Conservation (phyloP, 2,113 vertebrate genomes). For the Nothocercus nigrocapillus region DNA sequence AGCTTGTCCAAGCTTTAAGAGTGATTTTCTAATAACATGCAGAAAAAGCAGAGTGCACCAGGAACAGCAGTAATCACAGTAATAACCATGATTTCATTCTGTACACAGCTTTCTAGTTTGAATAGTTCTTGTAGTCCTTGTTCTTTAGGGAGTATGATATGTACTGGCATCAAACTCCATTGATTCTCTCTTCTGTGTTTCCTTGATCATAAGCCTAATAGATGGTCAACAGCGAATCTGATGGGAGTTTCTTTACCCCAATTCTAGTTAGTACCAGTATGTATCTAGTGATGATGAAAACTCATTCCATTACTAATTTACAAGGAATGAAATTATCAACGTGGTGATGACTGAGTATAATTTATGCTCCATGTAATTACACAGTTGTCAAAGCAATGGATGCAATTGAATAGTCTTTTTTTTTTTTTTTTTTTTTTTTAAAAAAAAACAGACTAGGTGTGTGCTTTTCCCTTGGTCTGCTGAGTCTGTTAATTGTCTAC, state of each 20-base stretch:
- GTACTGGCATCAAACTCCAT: neutral
- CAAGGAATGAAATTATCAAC: conserved; percentile 75
- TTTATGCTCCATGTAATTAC: conserved; percentile 76
- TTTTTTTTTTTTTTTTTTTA: neutral
- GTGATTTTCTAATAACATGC: neutral
- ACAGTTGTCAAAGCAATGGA: conserved; percentile 67
- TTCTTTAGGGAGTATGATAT: neutral
- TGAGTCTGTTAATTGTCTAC: conserved; percentile 65
- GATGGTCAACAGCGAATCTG: neutral
- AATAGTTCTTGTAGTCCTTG: neutral
- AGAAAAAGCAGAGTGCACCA: neutral
- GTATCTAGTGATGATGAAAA: conserved; percentile 41
- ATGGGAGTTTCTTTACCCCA: neutral
- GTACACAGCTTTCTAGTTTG: neutral
- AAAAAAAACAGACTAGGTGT: neutral
- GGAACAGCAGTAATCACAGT: neutral
- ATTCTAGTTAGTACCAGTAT: conserved; percentile 4
- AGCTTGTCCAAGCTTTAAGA: neutral
- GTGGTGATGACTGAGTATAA: conserved; percentile 70
- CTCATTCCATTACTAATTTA: conserved; percentile 73
- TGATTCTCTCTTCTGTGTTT: neutral
- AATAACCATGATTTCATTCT: neutral
- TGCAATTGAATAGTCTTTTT: conserved; percentile 17
- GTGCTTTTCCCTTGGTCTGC: conserved; percentile 34
- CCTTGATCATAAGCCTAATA: neutral